Evolutionary conservation across 2,888 invertebrate species (phyloP), one percentile per base, ranked within the genome.

Genomic region (Sarcophaga carnaria): DNA sequence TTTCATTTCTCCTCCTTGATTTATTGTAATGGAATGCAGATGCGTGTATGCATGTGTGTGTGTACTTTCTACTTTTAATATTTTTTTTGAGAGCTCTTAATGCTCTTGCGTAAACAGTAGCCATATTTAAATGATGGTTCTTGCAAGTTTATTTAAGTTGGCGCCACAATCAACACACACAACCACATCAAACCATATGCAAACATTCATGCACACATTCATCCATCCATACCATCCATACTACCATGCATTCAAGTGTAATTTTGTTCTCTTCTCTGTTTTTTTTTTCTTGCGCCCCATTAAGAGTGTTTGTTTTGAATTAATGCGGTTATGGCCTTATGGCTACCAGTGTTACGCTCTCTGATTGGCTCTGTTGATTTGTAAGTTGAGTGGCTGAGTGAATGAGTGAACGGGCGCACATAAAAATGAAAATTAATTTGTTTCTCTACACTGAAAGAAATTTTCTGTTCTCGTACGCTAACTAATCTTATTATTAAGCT

Each of bases 321-420:
- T 54, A 14, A 54, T 54, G 54, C 54, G 54, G 54, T 54, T 54
- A 54, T 54, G 54, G 54, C n/a, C 22, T 62, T 27, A 25, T 69
- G 45, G 91, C 93, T 93, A 92, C 93, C 90, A 90, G 93, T 92
- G 90, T 93, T 93, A 93, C 93, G 93, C 93, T 90, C 90, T 92
- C 90, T 91, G 92, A 93, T 93, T 93, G 93, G 93, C 90, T 89
- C n/a, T 80, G 63, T 62, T 72, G 76, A 14, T 54, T 12, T 54
- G 54, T 54, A 14, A 14, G 12, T 54, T 54, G 12, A 74, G 54
- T 27, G 47, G 45, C 25, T 67, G 17, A 54, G 17, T 49, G 49
- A 11, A 49, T 14, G 14, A 49, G 49, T 5, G 17, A 54, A 54
- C 54, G 54, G 47, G 25, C 25, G 74, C 45, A 60, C 60, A 80